Evolutionary conservation across 2,113 vertebrate genomes (phyloP).

Genomic region (Theristicus caerulescens): DNA sequence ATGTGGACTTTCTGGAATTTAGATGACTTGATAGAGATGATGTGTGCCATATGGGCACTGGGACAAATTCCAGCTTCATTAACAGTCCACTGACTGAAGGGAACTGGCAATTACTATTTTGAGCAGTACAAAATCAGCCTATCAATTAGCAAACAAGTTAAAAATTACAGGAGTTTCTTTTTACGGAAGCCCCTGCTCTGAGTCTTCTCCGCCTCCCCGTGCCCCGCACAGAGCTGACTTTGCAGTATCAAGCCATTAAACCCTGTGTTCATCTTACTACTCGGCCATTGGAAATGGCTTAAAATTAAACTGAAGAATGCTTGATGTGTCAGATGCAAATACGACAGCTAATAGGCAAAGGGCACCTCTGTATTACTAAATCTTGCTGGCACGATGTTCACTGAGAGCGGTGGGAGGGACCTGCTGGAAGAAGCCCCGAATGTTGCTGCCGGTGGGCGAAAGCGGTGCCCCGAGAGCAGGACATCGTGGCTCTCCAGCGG

Average conservation of each 20-base stretch:
- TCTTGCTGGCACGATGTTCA: neutral
- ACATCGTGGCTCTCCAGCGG: accelerated
- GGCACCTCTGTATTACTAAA: neutral
- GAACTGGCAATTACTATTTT: neutral
- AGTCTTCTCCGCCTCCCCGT: neutral
- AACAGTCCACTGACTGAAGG: neutral
- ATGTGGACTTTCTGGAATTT: neutral
- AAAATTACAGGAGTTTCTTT: neutral
- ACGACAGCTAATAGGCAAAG: neutral
- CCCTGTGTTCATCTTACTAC: neutral
- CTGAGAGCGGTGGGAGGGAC: neutral
- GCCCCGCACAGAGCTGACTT: neutral
- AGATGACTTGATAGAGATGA: neutral
- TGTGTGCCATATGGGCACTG: neutral
- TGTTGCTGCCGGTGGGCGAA: neutral
- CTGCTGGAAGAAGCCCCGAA: neutral
- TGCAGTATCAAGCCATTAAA: neutral
- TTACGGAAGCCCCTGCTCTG: neutral
- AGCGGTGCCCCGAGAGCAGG: neutral
- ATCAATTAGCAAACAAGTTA: neutral
- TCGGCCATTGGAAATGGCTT: neutral
- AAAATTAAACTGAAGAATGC: neutral
- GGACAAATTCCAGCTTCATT: neutral
- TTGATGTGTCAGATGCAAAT: neutral
- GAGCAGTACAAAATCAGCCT: neutral